Conservation (phyloP, 2,888 invertebrate species). For the Caenorhabditis sp. region DNA sequence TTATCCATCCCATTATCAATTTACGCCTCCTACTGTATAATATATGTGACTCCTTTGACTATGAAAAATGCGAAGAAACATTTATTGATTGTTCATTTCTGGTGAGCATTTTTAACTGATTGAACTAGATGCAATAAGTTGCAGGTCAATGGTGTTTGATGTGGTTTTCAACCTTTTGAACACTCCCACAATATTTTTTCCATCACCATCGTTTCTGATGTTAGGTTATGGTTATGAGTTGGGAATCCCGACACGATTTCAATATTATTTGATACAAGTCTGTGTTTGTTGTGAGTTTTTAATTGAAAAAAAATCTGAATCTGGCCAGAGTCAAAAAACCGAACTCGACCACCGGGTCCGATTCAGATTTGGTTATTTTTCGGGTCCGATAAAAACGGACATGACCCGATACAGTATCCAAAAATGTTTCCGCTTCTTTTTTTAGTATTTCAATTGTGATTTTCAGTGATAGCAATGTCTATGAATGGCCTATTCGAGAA, state of each 20-base stretch:
- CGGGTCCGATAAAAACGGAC: too few relatives aligned
- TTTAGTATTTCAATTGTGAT: too few relatives aligned
- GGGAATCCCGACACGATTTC: slow-evolving; percentile 10
- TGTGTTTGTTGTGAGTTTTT: slow-evolving; percentile 1
- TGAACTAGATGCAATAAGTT: not conserved
- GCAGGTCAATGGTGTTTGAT: slow-evolving; percentile 8
- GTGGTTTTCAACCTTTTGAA: slow-evolving; percentile 11
- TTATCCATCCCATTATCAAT: slow-evolving; percentile 15
- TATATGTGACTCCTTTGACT: slow-evolving; percentile 11
- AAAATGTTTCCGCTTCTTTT: too few relatives aligned
- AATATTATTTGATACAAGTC: slow-evolving; percentile 9
- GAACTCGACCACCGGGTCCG: too few relatives aligned
- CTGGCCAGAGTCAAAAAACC: too few relatives aligned
- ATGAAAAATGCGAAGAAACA: slow-evolving; percentile 11
- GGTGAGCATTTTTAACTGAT: not conserved
- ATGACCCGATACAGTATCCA: too few relatives aligned
- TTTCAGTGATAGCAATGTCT: slow-evolving; percentile 2
- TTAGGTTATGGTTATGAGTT: slow-evolving; percentile 11
- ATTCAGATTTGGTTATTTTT: too few relatives aligned
- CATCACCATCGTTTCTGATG: slow-evolving; percentile 8
- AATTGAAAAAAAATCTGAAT: too few relatives aligned
- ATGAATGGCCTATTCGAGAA: slow-evolving; percentile 15
- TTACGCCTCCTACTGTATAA: slow-evolving; percentile 12
- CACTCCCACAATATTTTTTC: slow-evolving; percentile 21
- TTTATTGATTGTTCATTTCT: slow-evolving; percentile 14